Evolutionary conservation across 2,113 vertebrate genomes (phyloP).

Genomic region (Seriola dumerili): DNA sequence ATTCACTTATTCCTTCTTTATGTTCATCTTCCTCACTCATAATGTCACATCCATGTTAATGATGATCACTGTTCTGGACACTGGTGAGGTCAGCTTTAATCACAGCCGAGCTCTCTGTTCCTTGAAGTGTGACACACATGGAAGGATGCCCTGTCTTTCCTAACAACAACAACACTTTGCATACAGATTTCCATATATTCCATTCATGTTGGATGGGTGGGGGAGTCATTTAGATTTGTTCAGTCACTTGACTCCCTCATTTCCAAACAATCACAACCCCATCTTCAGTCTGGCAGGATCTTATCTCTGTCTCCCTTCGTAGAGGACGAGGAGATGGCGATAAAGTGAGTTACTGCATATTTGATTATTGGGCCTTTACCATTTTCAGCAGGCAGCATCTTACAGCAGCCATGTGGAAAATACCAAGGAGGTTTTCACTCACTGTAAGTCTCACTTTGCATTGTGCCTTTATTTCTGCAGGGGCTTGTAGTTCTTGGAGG

Average conservation of each 20-base stretch:
- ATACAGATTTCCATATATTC: slow-evolving; percentile 88
- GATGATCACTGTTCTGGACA: slow-evolving; percentile 1
- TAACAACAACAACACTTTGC: slow-evolving; percentile 82
- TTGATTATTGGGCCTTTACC: slow-evolving; percentile 71
- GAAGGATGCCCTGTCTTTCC: slow-evolving; percentile 63
- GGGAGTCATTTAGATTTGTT: slow-evolving; percentile 75
- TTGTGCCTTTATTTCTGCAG: slow-evolving; percentile 27
- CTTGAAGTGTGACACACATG: slow-evolving; percentile 38
- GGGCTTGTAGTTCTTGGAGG: not conserved
- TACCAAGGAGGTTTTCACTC: slow-evolving; percentile 63
- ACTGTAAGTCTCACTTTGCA: slow-evolving; percentile 74
- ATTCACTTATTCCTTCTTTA: not conserved
- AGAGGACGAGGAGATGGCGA: slow-evolving; percentile 83
- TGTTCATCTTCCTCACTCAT: not conserved
- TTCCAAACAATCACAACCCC: slow-evolving; percentile 76
- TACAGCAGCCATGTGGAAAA: slow-evolving; percentile 80
- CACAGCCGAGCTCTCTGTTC: slow-evolving; percentile 47
- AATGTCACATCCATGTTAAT: not conserved
- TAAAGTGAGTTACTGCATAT: slow-evolving; percentile 86
- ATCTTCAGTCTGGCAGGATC: slow-evolving; percentile 75
- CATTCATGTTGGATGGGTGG: slow-evolving; percentile 68
- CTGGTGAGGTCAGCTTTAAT: slow-evolving; percentile 57
- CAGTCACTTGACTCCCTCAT: slow-evolving; percentile 75
- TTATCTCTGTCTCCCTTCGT: slow-evolving; percentile 67
- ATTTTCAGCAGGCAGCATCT: slow-evolving; percentile 65